Percentiles rank a stretch among this genome's conserved stretches.
Conservation (phyloP, 2,797 vertebrate genomes). For the Aselliscus stoliczkanus region DNA sequence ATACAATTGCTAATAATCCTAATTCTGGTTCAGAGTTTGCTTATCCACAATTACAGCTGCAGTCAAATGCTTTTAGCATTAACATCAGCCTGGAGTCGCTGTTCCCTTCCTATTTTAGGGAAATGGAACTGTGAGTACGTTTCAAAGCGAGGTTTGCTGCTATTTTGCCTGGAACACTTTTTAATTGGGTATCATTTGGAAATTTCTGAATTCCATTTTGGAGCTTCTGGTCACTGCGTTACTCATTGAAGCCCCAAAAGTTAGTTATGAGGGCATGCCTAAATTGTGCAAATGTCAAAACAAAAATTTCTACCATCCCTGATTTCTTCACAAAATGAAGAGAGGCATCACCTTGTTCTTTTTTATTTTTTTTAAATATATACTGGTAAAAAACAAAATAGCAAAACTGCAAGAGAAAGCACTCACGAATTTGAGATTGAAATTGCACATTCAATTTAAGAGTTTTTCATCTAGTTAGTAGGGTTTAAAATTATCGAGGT, state of each 20-base stretch:
- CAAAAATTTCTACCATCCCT: slow-evolving; percentile 67
- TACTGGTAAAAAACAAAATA: slow-evolving; percentile 40
- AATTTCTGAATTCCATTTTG: slow-evolving; percentile 78
- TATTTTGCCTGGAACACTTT: slow-evolving; percentile 80
- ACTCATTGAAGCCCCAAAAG: slow-evolving; percentile 70
- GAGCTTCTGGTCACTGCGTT: slow-evolving; percentile 78
- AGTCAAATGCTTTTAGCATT: slow-evolving; percentile 47
- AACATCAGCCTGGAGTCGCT: not conserved
- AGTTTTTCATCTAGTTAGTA: slow-evolving; percentile 17
- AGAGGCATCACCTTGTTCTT: slow-evolving; percentile 52
- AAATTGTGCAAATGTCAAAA: slow-evolving; percentile 69
- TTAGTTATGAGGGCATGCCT: slow-evolving; percentile 73
- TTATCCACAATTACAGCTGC: slow-evolving; percentile 70
- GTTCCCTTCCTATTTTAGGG: slow-evolving; percentile 65
- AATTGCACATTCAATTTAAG: slow-evolving; percentile 48
- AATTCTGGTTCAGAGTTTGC: slow-evolving; percentile 71
- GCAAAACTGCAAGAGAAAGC: not conserved
- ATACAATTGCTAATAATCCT: slow-evolving; percentile 69
- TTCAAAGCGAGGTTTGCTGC: slow-evolving; percentile 79
- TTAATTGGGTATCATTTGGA: slow-evolving; percentile 82
- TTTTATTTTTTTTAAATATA: not conserved
- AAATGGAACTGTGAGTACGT: slow-evolving; percentile 72
- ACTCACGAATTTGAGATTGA: not conserved
- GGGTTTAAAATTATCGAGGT: not conserved
- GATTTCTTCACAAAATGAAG: slow-evolving; percentile 51